phyloP scores from a whole-genome alignment of 1,140 invertebrate species.

The Plodia interpunctella region DNA sequence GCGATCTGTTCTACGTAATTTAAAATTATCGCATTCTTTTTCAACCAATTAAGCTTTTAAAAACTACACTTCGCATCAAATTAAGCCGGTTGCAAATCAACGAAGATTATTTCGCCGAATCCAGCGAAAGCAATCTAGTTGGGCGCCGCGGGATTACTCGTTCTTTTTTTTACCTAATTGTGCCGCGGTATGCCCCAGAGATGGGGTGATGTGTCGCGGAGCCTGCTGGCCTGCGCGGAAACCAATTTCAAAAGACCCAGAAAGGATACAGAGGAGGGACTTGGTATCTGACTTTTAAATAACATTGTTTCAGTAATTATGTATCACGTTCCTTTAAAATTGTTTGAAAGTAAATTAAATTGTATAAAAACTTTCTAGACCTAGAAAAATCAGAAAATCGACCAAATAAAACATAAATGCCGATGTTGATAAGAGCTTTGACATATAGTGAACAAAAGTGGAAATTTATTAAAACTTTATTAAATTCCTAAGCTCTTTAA shows the following conservation, averaged over 20 bases:
- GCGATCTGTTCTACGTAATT: no score
- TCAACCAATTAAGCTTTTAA: neutral
- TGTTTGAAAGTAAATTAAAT: no score
- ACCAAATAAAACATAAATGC: no score
- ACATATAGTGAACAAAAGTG: no score
- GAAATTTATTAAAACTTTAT: no score
- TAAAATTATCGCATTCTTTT: no score
- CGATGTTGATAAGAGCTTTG: no score
- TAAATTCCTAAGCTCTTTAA: no score
- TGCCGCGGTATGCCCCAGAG: conserved; percentile 53
- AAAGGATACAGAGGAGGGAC: conserved; percentile 50
- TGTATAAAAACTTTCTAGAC: no score
- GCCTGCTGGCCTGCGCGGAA: conserved; percentile 45
- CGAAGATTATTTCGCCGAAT: conserved; percentile 20
- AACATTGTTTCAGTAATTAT: neutral
- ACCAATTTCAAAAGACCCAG: conserved; percentile 67
- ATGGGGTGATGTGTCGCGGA: conserved; percentile 61
- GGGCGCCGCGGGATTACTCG: conserved; percentile 33
- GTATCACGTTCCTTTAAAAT: no score
- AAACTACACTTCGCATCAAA: conserved; percentile 2
- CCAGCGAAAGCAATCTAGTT: conserved; percentile 34
- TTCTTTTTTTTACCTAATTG: conserved; percentile 61
- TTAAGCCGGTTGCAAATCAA: conserved; percentile 14
- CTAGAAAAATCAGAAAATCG: no score
- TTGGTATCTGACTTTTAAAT: conserved; percentile 14